Evolutionary conservation across 1,140 invertebrate species (phyloP).

Genomic region (Heterodera schachtii): DNA sequence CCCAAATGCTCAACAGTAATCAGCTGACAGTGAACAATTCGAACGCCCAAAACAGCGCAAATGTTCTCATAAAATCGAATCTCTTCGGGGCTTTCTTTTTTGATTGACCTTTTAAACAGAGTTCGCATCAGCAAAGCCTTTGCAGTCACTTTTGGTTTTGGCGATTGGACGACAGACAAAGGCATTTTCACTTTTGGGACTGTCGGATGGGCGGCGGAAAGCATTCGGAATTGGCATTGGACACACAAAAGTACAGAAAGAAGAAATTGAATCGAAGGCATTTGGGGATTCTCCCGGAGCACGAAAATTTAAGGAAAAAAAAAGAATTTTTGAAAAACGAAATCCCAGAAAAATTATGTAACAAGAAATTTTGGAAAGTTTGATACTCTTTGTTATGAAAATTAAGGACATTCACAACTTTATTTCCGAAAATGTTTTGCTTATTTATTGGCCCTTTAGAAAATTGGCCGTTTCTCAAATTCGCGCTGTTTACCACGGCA

Average conservation of each 20-base stretch:
- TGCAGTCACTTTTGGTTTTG: constrained; percentile 34
- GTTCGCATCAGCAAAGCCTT: constrained; percentile 11
- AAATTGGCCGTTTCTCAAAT: constrained; percentile 29
- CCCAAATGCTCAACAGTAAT: neutral
- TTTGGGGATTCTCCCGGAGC: too few species aligned
- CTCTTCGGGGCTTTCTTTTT: neutral
- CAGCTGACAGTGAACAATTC: neutral
- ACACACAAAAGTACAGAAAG: constrained; percentile 11
- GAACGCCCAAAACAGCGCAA: neutral
- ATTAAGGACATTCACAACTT: constrained; percentile 18
- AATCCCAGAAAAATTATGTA: too few species aligned
- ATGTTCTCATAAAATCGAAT: neutral
- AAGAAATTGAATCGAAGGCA: too few species aligned
- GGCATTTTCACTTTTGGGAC: constrained; percentile 28
- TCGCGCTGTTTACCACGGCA: constrained; percentile 32
- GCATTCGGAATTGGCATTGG: neutral
- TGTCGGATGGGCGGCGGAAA: constrained; percentile 14
- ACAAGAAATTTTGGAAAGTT: too few species aligned
- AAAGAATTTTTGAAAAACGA: too few species aligned
- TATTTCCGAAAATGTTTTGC: neutral
- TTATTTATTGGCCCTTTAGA: neutral
- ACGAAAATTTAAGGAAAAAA: too few species aligned
- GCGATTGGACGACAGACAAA: constrained; percentile 35
- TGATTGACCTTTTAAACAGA: too few species aligned
- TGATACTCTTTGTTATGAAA: neutral